phyloP scores from a whole-genome alignment of 2,888 invertebrate species.

The Plagodis dolabraria region DNA sequence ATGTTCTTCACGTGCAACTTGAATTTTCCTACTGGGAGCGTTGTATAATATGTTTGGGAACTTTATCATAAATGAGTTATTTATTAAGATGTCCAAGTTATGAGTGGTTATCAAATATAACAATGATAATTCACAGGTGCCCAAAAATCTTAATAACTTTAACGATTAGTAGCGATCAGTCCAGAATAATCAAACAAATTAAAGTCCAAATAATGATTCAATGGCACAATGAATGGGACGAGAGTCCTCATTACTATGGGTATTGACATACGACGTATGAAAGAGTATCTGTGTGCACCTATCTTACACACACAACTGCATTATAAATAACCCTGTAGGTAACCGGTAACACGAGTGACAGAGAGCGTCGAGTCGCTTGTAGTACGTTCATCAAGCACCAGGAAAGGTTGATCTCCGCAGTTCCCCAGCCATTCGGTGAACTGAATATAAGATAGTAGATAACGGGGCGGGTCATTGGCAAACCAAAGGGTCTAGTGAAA shows the following conservation, averaged over 20 bases:
- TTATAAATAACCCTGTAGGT: conserved; percentile 18
- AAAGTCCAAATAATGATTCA: too few species aligned
- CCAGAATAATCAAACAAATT: too few species aligned
- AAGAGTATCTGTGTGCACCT: conserved; percentile 20
- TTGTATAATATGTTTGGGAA: too few species aligned
- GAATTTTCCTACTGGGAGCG: too few species aligned
- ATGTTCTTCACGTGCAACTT: too few species aligned
- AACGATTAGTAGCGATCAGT: not conserved
- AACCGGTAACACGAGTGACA: conserved; percentile 46
- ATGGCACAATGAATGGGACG: conserved; percentile 9
- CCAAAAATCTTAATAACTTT: not conserved
- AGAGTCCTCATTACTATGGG: conserved; percentile 16
- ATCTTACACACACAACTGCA: conserved; percentile 33
- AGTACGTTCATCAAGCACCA: conserved; percentile 38
- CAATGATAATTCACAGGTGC: too few species aligned
- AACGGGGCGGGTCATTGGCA: conserved; percentile 32
- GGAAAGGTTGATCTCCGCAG: conserved; percentile 42
- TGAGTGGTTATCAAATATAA: too few species aligned
- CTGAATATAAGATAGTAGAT: conserved; percentile 11
- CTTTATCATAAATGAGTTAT: too few species aligned
- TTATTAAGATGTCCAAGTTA: too few species aligned
- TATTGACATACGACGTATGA: conserved; percentile 11
- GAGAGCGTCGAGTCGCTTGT: conserved; percentile 44
- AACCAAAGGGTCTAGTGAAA: conserved; percentile 26
- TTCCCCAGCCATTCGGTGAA: conserved; percentile 24